phyloP scores from a whole-genome alignment of 2,888 invertebrate genomes.

The Calliopum simillimum region DNA sequence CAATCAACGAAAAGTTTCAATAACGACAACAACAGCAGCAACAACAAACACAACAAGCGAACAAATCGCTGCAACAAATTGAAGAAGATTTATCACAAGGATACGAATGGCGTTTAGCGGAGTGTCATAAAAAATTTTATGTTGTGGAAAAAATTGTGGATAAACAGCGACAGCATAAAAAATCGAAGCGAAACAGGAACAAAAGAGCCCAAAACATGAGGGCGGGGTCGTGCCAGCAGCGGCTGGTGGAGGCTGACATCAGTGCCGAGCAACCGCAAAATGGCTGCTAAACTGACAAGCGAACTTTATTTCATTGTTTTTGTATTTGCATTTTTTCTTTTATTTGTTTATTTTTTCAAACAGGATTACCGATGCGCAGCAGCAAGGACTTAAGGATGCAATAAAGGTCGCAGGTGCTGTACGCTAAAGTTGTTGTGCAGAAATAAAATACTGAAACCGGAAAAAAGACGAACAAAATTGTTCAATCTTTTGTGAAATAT shows the following conservation, averaged over 20 bases:
- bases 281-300: slow-evolving; percentile 67
- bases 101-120: slow-evolving; percentile 35
- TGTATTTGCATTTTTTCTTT: slow-evolving; percentile 18
- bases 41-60: background rate
- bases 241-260: slow-evolving; percentile 24
- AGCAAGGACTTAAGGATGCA: slow-evolving; percentile 25
- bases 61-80: slow-evolving; percentile 53
- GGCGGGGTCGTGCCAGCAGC: slow-evolving; percentile 29
- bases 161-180: slow-evolving; percentile 50
- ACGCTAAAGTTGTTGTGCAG: slow-evolving; percentile 37
- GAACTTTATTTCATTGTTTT: slow-evolving; percentile 60
- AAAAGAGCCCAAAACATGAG: background rate
- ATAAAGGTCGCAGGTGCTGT: slow-evolving; percentile 49
- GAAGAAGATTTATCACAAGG: slow-evolving; percentile 63
- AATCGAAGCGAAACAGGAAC: background rate
- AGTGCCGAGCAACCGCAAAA: slow-evolving; percentile 58
- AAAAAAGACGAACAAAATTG: slow-evolving; percentile 33
- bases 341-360: slow-evolving; percentile 19
- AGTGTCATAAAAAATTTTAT: slow-evolving; percentile 64
- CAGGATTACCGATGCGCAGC: slow-evolving; percentile 23
- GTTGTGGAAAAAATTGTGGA: slow-evolving; percentile 55
- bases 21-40: slow-evolving; percentile 3
- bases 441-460: slow-evolving; percentile 15
- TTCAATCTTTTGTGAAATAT: slow-evolving; percentile 56
- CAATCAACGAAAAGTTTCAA: slow-evolving; percentile 11